A percentile compares a stretch with the other conserved stretches of the same genome.
phyloP scores from a whole-genome alignment of 2,888 invertebrate genomes.

The Ischnus inquisitorius region DNA sequence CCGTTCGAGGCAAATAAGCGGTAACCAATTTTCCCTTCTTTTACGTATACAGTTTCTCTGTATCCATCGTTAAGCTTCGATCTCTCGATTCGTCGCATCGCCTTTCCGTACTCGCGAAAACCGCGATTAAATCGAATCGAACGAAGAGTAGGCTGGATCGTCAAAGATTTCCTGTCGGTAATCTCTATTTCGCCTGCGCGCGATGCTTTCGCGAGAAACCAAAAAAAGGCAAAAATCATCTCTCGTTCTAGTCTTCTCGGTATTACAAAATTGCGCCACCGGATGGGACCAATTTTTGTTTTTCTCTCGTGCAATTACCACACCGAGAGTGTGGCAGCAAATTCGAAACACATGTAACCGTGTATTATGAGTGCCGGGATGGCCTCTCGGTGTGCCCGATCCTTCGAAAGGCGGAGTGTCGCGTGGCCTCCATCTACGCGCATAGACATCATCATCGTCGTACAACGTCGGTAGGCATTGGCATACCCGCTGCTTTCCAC shows the following conservation, averaged over 20 bases:
- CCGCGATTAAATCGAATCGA: conserved; percentile 33
- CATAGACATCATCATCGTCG: conserved; percentile 39
- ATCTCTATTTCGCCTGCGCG: not conserved
- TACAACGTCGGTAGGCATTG: conserved; percentile 45
- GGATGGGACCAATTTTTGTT: conserved; percentile 64
- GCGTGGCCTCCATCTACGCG: conserved; percentile 26
- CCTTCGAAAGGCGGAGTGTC: conserved; percentile 24
- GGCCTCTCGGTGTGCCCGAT: not conserved
- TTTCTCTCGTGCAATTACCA: conserved; percentile 56
- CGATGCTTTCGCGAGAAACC: not conserved
- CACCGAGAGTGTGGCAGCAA: conserved; percentile 65
- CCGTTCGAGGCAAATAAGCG: conserved; percentile 77
- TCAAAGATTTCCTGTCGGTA: not conserved
- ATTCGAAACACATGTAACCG: conserved; percentile 66
- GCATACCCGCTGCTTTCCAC: conserved; percentile 26
- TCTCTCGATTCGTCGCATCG: conserved; percentile 36
- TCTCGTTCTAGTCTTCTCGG: conserved; percentile 40
- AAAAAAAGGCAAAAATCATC: conserved; percentile 9
- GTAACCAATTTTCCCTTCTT: conserved; percentile 75
- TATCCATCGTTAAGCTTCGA: conserved; percentile 16
- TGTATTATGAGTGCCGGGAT: conserved; percentile 9
- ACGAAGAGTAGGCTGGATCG: not conserved
- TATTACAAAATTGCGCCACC: conserved; percentile 42
- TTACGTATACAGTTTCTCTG: conserved; percentile 18
- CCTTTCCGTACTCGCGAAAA: conserved; percentile 21